phyloP scores from a whole-genome alignment of 2,797 vertebrate genomes.

The Helarctos malayanus region DNA sequence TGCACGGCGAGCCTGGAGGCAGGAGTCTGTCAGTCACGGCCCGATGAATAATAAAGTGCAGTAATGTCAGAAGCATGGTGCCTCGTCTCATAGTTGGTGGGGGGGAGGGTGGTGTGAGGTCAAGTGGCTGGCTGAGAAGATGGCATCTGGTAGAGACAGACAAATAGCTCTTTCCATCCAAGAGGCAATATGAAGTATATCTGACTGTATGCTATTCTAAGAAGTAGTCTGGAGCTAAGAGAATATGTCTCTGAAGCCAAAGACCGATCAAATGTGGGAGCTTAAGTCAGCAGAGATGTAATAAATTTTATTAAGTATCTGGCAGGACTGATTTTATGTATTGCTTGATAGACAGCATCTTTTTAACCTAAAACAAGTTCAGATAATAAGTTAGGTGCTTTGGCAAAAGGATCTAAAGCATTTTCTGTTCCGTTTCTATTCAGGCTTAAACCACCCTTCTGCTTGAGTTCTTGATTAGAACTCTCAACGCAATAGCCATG shows the following conservation, averaged over 20 bases:
- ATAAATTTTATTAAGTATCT: neutral
- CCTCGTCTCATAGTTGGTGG: neutral
- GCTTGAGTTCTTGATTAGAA: neutral
- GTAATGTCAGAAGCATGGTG: neutral
- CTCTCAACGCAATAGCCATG: neutral
- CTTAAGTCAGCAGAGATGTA: neutral
- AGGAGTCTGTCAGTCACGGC: neutral
- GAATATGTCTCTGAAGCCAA: neutral
- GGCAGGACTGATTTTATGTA: conserved; percentile 37
- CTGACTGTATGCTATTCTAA: neutral
- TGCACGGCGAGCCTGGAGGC: neutral
- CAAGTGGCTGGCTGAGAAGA: neutral
- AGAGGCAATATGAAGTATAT: neutral
- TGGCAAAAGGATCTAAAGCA: conserved; percentile 35
- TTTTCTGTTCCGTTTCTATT: conserved; percentile 34
- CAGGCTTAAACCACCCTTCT: neutral
- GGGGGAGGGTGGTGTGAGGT: neutral
- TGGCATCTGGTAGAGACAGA: neutral
- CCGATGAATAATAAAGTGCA: neutral
- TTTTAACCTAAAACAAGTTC: conserved; percentile 52
- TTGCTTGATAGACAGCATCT: conserved; percentile 2
- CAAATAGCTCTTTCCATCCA: neutral
- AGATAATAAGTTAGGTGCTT: conserved; percentile 38
- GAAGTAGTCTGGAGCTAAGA: neutral
- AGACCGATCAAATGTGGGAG: neutral